Percentiles rank a stretch among this genome's conserved stretches.
These are phyloP conservation scores for Pogonus chalceus DNA, from an alignment of 1,140 invertebrate genomes.

Conservation along the genomic window DNA sequence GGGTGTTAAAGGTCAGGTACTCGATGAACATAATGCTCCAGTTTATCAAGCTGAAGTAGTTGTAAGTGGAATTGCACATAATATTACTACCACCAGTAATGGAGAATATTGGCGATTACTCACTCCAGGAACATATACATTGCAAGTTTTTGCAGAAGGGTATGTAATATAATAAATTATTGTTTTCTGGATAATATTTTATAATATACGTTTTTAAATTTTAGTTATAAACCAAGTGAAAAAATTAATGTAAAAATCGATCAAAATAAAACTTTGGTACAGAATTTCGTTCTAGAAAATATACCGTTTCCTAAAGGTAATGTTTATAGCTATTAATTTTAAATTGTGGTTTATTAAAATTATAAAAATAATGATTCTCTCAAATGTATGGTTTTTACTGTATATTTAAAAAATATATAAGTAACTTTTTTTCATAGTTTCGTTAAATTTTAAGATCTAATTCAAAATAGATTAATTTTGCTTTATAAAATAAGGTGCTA, in stretches of 20 bases:
- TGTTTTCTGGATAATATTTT: constrained; percentile 12
- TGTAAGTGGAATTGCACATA: constrained; percentile 60
- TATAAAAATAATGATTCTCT: no score
- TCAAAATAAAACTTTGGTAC: constrained; percentile 31
- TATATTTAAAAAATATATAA: no score
- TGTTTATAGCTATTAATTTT: no score
- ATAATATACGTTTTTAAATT: no score
- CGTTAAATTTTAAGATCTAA: no score
- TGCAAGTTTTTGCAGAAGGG: constrained; percentile 64
- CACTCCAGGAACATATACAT: constrained; percentile 66
- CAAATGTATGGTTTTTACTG: no score
- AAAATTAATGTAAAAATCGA: constrained; percentile 33
- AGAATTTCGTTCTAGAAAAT: constrained; percentile 40
- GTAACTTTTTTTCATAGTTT: no score
- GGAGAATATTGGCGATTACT: constrained; percentile 85
- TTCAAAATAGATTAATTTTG: no score
- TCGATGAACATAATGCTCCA: constrained; percentile 41
- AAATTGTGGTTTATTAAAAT: no score
- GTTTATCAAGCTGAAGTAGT: constrained; percentile 57
- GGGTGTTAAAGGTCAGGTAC: constrained; percentile 64
- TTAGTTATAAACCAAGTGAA: constrained; percentile 37
- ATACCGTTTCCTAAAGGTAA: constrained; percentile 27
- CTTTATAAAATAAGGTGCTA: no score
- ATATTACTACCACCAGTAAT: constrained; percentile 58
- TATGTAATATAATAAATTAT: constrained; percentile 35